Evolutionary conservation across 2,113 vertebrate genomes (phyloP).

Genomic region (Oryzias javanicus): DNA sequence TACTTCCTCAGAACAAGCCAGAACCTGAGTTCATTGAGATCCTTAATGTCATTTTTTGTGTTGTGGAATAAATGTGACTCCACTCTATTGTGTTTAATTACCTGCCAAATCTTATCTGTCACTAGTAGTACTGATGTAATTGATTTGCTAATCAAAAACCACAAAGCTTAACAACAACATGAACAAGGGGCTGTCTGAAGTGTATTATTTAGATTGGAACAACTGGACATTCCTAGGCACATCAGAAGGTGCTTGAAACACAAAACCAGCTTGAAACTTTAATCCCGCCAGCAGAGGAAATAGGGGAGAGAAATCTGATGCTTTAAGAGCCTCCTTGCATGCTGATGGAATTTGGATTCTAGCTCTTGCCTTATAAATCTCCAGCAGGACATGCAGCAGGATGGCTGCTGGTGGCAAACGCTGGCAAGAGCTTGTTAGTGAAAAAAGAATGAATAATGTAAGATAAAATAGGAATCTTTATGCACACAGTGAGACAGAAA

Average conservation of each 20-base stretch:
- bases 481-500: no score
- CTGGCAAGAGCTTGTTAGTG: slow-evolving; percentile 24
- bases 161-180: slow-evolving; percentile 8
- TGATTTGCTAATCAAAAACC: background rate
- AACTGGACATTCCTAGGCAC: slow-evolving; percentile 39
- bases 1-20: slow-evolving; percentile 26
- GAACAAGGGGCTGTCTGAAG: slow-evolving; percentile 12
- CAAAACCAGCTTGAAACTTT: slow-evolving; percentile 63
- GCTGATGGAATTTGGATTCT: slow-evolving; percentile 61
- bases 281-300: slow-evolving; percentile 61
- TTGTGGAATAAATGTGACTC: background rate
- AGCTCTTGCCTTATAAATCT: slow-evolving; percentile 46
- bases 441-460: slow-evolving; percentile 33
- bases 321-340: slow-evolving; percentile 62
- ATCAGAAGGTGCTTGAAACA: slow-evolving; percentile 60
- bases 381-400: slow-evolving; percentile 28
- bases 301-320: slow-evolving; percentile 61
- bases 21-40: slow-evolving; percentile 1
- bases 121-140: background rate
- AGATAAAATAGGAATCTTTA: slow-evolving; percentile 14
- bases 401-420: slow-evolving; percentile 22
- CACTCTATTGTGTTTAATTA: background rate
- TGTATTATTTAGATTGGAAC: slow-evolving; percentile 42
- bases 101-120: background rate
- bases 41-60: no score